Evolutionary conservation across 2,797 vertebrate species (phyloP).

Genomic region (Sciaenops ocellatus): DNA sequence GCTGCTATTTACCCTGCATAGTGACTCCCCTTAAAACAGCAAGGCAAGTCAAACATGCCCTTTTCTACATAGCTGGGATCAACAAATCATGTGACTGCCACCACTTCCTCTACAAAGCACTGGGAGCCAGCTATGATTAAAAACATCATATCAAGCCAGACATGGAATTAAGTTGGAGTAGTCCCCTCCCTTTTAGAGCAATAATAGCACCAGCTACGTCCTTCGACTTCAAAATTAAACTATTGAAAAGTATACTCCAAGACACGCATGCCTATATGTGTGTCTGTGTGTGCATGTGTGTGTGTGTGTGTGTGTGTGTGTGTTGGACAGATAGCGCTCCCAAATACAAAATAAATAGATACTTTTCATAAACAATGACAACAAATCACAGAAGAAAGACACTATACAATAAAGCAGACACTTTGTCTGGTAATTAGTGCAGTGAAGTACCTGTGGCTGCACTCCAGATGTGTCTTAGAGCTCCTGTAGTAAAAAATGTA

Average conservation of each 20-base stretch:
- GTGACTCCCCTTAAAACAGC: constrained; percentile 88
- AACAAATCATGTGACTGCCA: constrained; percentile 79
- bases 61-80: constrained; percentile 80
- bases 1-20: constrained; percentile 92
- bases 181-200: constrained; percentile 52
- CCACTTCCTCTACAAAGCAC: constrained; percentile 79
- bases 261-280: background rate
- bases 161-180: constrained; percentile 68
- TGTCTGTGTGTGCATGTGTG: constrained; percentile 20
- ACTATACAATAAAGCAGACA: constrained; percentile 12
- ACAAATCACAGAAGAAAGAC: constrained; percentile 22
- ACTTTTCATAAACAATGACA: constrained; percentile 22
- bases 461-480: background rate
- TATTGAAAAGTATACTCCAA: constrained; percentile 39
- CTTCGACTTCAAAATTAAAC: constrained; percentile 45
- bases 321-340: constrained; percentile 25
- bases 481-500: background rate
- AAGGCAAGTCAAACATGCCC: constrained; percentile 87
- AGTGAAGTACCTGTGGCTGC: background rate
- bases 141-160: constrained; percentile 75
- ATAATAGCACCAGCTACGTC: constrained; percentile 48
- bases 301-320: constrained; percentile 20
- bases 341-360: constrained; percentile 46
- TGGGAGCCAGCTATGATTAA: constrained; percentile 76
- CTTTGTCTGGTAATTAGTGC: constrained; percentile 25